phyloP scores from a whole-genome alignment of 2,113 vertebrate species.

The Megaleporinus macrocephalus region DNA sequence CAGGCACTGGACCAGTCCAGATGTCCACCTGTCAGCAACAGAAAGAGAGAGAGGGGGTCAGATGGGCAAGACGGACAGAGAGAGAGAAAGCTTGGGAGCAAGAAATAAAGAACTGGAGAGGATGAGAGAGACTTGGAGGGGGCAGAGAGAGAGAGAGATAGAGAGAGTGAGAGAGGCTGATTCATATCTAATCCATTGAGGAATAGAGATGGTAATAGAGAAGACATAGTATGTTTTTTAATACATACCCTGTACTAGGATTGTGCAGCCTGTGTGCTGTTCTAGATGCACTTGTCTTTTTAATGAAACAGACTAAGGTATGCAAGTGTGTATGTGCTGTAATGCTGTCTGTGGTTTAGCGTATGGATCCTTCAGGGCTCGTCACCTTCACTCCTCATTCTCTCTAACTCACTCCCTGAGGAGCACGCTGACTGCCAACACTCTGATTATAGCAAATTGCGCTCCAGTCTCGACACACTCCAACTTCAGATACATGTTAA shows the following conservation, averaged over 20 bases:
- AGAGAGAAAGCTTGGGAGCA: background rate
- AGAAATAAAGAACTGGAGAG: background rate
- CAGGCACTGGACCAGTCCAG: slow-evolving; percentile 27
- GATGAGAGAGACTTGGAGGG: too few species aligned
- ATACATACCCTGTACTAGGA: too few species aligned
- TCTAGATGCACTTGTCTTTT: background rate
- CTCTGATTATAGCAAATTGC: slow-evolving; percentile 21
- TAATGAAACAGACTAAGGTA: background rate
- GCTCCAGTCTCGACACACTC: background rate
- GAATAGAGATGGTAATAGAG: too few species aligned
- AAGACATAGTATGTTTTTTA: too few species aligned
- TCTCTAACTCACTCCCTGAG: slow-evolving; percentile 1
- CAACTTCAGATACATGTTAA: background rate
- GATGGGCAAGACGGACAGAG: background rate
- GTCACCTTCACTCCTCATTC: slow-evolving; percentile 32
- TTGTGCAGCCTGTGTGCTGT: background rate
- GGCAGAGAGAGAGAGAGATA: background rate
- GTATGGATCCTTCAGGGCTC: slow-evolving; percentile 34
- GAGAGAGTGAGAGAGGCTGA: background rate
- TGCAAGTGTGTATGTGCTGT: slow-evolving; percentile 6
- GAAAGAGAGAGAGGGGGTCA: background rate
- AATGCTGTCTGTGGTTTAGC: slow-evolving; percentile 5
- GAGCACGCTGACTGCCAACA: background rate
- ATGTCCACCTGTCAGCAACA: slow-evolving; percentile 46
- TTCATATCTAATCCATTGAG: background rate